These are phyloP conservation scores for Oceanodroma tethys DNA, from an alignment of 2,113 vertebrate species.

Conservation along the genomic window DNA sequence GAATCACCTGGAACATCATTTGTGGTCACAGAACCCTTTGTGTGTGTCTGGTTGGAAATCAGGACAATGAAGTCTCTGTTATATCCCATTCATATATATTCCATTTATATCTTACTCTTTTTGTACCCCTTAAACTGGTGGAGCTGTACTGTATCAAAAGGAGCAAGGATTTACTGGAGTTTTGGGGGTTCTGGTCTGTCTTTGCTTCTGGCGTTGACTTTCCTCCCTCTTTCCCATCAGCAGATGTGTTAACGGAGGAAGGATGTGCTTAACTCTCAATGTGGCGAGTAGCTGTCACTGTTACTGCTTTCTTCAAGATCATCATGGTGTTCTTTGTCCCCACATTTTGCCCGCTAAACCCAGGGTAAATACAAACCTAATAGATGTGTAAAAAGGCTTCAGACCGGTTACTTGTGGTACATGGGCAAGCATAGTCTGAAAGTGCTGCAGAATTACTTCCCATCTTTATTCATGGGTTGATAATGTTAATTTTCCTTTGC, in stretches of 20 bases:
- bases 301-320: not conserved
- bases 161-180: not conserved
- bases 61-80: not conserved
- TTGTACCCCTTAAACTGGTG: not conserved
- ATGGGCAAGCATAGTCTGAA: not conserved
- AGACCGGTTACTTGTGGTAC: not conserved
- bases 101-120: not conserved
- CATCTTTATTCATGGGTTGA: conserved; percentile 4
- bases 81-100: not conserved
- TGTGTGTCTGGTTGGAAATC: not conserved
- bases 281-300: not conserved
- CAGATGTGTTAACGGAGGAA: not conserved
- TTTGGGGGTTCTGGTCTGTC: not conserved
- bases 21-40: rapidly evolving
- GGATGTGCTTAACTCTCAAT: not conserved
- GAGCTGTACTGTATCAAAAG: not conserved
- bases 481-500: conserved; percentile 23
- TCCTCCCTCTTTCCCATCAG: not conserved
- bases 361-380: not conserved
- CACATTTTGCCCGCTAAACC: not conserved
- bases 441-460: not conserved
- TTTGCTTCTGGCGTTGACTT: not conserved
- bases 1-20: not conserved
- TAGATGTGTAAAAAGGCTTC: not conserved
- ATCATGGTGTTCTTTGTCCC: not conserved